Percentiles rank a stretch among this genome's conserved stretches.
These are phyloP conservation scores for Aramus guarauna DNA, from an alignment of 2,113 vertebrate genomes.

Conservation along the genomic window DNA sequence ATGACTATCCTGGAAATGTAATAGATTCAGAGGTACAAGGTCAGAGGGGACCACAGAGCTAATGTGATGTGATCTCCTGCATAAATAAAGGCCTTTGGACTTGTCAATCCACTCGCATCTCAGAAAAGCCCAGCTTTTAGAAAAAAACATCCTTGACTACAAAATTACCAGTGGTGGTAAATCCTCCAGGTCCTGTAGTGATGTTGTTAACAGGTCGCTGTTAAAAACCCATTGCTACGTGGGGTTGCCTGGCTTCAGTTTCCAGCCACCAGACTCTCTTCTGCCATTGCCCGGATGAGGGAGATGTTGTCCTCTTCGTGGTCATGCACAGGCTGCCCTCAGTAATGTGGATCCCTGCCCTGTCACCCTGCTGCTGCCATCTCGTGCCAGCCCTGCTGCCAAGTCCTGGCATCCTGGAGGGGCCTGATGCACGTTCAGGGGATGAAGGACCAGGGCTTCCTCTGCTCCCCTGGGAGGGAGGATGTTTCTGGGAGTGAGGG, in stretches of 20 bases:
- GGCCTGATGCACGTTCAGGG: accelerated
- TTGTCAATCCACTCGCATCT: background rate
- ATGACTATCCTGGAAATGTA: background rate
- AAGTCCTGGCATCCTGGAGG: background rate
- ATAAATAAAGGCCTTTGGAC: background rate
- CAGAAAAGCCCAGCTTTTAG: background rate
- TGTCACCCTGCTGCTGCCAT: background rate
- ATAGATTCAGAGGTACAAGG: background rate
- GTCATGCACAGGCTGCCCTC: background rate
- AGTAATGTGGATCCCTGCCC: background rate
- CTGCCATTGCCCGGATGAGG: background rate
- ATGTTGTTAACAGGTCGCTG: background rate
- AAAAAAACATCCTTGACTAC: background rate
- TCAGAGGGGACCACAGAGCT: background rate
- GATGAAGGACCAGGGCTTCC: background rate
- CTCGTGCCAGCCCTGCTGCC: background rate
- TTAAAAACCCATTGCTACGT: accelerated
- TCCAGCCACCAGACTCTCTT: background rate
- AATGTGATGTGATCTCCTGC: constrained; percentile 5
- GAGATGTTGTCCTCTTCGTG: background rate
- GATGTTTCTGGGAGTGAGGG: background rate
- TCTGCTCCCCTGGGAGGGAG: background rate
- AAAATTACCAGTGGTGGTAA: background rate
- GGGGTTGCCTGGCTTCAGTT: background rate
- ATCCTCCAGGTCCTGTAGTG: background rate